A percentile compares a stretch with the other conserved stretches of the same genome.
These are phyloP conservation scores for Ammodramus savannarum DNA, from an alignment of 2,113 vertebrate genomes.

Conservation along the genomic window DNA sequence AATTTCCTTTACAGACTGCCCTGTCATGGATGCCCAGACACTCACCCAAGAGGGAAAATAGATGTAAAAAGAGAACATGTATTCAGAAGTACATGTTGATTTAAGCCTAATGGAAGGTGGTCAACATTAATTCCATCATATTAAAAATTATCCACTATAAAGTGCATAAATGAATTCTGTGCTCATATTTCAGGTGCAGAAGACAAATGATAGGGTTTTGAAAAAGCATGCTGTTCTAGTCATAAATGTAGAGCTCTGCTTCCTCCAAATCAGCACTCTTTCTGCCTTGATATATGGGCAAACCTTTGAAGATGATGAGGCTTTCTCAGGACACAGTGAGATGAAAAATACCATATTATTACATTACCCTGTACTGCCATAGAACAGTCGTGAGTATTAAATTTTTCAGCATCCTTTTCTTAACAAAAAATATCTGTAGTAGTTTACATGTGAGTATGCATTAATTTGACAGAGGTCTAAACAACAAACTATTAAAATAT, in stretches of 20 bases:
- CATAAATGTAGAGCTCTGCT: background rate
- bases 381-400: rapidly evolving
- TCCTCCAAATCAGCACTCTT: background rate
- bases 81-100: background rate
- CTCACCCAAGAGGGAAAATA: background rate
- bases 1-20: background rate
- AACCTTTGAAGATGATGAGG: background rate
- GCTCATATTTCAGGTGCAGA: background rate
- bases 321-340: background rate
- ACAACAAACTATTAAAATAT: background rate
- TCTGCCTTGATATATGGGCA: background rate
- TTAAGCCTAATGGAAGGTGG: background rate
- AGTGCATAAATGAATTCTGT: background rate
- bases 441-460: background rate
- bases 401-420: background rate
- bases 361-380: rapidly evolving
- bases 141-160: background rate
- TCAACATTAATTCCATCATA: background rate
- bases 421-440: background rate
- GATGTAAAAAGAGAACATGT: background rate
- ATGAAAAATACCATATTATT: background rate
- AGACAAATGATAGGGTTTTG: background rate
- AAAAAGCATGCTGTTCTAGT: background rate
- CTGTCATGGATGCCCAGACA: background rate
- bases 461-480: background rate